Evolutionary conservation across 2,113 vertebrate genomes (phyloP), one percentile per base, ranked within the genome.

Genomic region (Cephalopterus ornatus): DNA sequence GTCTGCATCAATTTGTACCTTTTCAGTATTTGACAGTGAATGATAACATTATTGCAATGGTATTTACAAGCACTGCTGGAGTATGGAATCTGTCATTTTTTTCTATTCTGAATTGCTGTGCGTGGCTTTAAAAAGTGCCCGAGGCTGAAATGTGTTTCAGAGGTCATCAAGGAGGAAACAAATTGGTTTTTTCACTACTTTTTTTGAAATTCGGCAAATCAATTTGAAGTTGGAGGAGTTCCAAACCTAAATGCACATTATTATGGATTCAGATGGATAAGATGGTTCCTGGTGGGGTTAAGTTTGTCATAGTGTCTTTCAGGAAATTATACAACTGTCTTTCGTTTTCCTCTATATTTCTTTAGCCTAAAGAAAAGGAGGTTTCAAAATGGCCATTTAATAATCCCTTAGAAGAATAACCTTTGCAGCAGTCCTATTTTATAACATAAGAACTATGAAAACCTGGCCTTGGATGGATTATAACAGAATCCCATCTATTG

Each of bases 21-120:
- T 96, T 96, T 95, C 89, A 94, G 73, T 58, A 37, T 72, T 86
- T 96, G 96, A 96, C 92, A 96, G 95, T 95, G 96, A 96, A 81
- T 96, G 96, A 96, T 93, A 96, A 89, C 83, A 68, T 94, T 94
- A 96, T 95, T 96, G 92, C 91, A 89, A 61, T 91, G 93, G 92
- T 91, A 96, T 91, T 96, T 94, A 94, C 68, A 10, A 2, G 88
- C 96, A 66, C 88, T 95, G 95, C 86, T 96, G 91, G 93, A 94
- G 41, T 96, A 87, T 46, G 52, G 44, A 65, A 68, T 92, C 68
- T 96, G 92, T 93, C 56, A 92, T 77, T 95, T 88, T 73, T 88
- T 92, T 80, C 65, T 88, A 5, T 87, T 94, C 86, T 89, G 88
- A 93, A 89, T 86, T 81, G 61, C 88, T 96, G 85, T 93, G 41